A percentile compares a stretch with the other conserved stretches of the same genome.
Evolutionary conservation across 2,888 invertebrate genomes (phyloP).

Genomic region (Pemphredon lugubris): DNA sequence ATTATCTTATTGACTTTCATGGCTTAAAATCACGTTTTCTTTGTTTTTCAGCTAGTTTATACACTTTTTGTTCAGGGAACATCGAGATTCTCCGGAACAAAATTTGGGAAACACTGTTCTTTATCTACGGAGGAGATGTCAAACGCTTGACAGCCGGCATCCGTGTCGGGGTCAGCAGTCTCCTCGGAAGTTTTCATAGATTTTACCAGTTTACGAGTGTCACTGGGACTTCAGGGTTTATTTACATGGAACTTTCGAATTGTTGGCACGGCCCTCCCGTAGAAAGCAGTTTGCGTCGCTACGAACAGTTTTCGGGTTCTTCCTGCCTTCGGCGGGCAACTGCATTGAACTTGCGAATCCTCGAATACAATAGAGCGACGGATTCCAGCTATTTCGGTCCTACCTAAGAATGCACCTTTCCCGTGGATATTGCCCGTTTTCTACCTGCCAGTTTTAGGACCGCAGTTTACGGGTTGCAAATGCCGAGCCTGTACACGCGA

Average conservation of each 20-base stretch:
- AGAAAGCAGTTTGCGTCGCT: slow-evolving; percentile 51
- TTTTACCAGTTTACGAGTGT: slow-evolving; percentile 29
- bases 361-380: slow-evolving; percentile 4
- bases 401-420: too few relatives aligned
- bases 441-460: too few relatives aligned
- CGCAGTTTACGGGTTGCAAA: too few relatives aligned
- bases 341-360: background rate
- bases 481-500: background rate
- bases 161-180: slow-evolving; percentile 34
- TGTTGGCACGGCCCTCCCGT: slow-evolving; percentile 22
- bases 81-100: too few relatives aligned
- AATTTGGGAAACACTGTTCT: too few relatives aligned
- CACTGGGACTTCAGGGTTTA: slow-evolving; percentile 25
- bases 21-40: too few relatives aligned
- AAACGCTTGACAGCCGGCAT: slow-evolving; percentile 23
- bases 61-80: too few relatives aligned
- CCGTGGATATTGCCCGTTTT: too few relatives aligned
- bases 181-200: slow-evolving; percentile 26
- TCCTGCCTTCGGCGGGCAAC: too few relatives aligned
- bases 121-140: slow-evolving; percentile 30
- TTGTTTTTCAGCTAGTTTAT: too few relatives aligned
- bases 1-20: too few relatives aligned
- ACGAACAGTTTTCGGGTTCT: slow-evolving; percentile 9
- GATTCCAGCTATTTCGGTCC: too few relatives aligned
- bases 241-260: slow-evolving; percentile 65